Evolutionary conservation across 2,113 vertebrate species (phyloP).

Genomic region (Rattus norvegicus): GRCr8 NC_086035.1:13892001-13892500

Average conservation of each 20-base stretch:
- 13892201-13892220: rapidly evolving
- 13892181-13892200: neutral
- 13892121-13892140: neutral
- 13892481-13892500: neutral
- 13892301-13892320: neutral
- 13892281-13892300: rapidly evolving
- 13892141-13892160: no score
- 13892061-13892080: neutral
- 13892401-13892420: neutral
- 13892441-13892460: no score
- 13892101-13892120: neutral
- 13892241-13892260: neutral
- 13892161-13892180: neutral
- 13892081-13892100: neutral
- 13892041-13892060: neutral
- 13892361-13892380: neutral
- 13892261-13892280: neutral
- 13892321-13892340: neutral
- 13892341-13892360: neutral
- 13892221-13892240: neutral
- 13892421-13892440: neutral
- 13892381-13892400: neutral
- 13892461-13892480: neutral
- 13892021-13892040: no score
- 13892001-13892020: neutral